Evolutionary conservation across 2,113 vertebrate species (phyloP).

Genomic region (Zingel zingel): DNA sequence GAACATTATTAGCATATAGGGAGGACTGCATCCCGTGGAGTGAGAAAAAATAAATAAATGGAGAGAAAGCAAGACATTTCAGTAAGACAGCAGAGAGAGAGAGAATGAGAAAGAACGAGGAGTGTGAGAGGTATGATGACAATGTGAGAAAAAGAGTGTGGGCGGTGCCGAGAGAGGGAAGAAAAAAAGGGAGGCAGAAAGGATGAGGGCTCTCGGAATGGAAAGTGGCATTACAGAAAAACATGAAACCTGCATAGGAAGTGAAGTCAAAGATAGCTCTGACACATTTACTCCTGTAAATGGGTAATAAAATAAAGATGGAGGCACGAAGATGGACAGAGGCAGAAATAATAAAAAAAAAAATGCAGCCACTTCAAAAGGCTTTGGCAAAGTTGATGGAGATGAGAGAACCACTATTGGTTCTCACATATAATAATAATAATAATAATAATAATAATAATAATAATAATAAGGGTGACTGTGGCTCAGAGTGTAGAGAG

Average conservation of each 20-base stretch:
- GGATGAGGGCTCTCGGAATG: slow-evolving; percentile 17
- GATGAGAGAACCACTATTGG: neutral
- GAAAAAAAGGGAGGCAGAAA: neutral
- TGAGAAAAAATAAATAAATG: slow-evolving; percentile 38
- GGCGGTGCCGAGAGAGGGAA: slow-evolving; percentile 31
- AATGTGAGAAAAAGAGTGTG: slow-evolving; percentile 64
- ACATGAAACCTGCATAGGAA: slow-evolving; percentile 45
- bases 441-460: neutral
- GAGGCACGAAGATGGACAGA: slow-evolving; percentile 33
- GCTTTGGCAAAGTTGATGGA: neutral
- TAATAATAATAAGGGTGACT: too few relatives aligned
- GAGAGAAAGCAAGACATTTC: slow-evolving; percentile 35
- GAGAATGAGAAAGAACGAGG: neutral
- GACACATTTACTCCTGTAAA: slow-evolving; percentile 31
- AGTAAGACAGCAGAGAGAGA: slow-evolving; percentile 25
- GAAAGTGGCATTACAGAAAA: slow-evolving; percentile 49
- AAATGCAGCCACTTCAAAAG: slow-evolving; percentile 34
- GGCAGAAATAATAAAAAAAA: slow-evolving; percentile 25
- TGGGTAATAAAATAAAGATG: slow-evolving; percentile 66
- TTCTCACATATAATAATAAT: neutral
- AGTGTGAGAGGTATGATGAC: slow-evolving; percentile 44
- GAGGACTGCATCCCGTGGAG: slow-evolving; percentile 58
- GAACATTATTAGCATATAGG: slow-evolving; percentile 78
- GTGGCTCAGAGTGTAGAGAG: too few relatives aligned
- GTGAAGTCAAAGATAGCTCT: slow-evolving; percentile 60